Base-by-base conservation (phyloP, 2,888 invertebrate species). In the Scaptomyza parva region DNA sequence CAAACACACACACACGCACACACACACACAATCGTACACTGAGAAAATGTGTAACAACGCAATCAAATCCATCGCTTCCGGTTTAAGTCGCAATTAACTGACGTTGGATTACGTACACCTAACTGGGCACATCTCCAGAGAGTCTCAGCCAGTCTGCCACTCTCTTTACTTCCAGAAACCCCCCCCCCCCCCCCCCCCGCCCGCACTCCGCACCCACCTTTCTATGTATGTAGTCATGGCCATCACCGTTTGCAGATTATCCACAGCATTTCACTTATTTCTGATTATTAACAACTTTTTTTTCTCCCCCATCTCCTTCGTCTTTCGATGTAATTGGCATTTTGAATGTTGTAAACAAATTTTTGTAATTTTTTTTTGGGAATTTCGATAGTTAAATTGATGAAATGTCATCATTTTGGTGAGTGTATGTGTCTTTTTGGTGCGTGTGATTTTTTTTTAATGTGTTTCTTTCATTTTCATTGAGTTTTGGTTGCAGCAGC, bases 21-120 rank as follows among this genome's bases (percentile, higher is more conserved):
- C 70, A 68, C 70, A 74, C 37, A 35, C 35, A 35, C 33, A n/a
- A 3, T 5, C 2, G n/a, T n/a, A 30, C n/a, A 33, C 2, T 9
- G 8, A 35, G 8, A 35, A 87, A 84, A 85, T 86, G 84, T 85
- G 86, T 88, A 85, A 83, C 88, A 85, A 83, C 88, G 88, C 84
- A 85, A 85, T 85, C 88, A 86, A 88, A 85, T 84, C 88, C 88
- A 85, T 80, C 78, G 86, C 86, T 85, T 85, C 84, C 84, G 84
- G 88, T 88, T 88, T 88, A 78, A 79, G 83, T 69, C 88, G 88
- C 84, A 88, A 85, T 85, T 88, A 86, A 85, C 86, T 76, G 70
- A 67, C 86, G n/a, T 80, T 80, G 86, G 79, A 85, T 88, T 80
- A 85, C 84, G 86, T 71, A 67, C 65, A 44, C 51, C 65, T 9